Base-by-base conservation (phyloP, 2,797 vertebrate genomes). In the Sternotherus odoratus region DNA sequence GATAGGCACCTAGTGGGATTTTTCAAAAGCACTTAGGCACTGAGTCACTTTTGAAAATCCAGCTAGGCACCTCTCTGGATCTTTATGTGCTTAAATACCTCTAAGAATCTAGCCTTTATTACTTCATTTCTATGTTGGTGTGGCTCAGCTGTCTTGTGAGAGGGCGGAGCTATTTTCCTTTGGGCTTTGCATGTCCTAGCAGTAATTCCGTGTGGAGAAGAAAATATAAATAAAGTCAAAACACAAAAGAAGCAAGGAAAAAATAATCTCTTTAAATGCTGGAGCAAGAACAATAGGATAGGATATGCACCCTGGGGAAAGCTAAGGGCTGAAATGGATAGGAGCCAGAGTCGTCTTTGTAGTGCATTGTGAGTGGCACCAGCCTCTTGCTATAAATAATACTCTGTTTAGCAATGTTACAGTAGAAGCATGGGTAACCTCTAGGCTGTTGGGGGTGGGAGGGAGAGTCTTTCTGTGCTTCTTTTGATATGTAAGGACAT, bases 261-360 rank as follows among this genome's bases (percentile, higher is more conserved):
- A 97, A 97, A 97, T 96, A 97, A 91, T 96, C 96, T 85, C 96
- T 97, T 97, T 95, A 94, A 96, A 96, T 95, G 88, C 94, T 94
- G 94, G 93, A 93, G 95, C 85, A 91, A 96, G 94, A 96, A 97
- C 97, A 97, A 97, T 97, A 90, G 96, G 92, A 77, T 95, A 93
- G 95, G 97, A 95, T 91, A 91, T 72, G 86, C 87, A 12, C 51
- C 94, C 95, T 90, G 89, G 96, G 97, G 97, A 96, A 83, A 82
- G 79, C 80, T 87, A 85, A 24, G 94, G 95, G 88, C 89, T 92
- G 93, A 91, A 88, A 92, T 28, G 28, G 90, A 93, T 92, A 96
- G 95, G 85, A 91, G 78, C 89, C 5, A 1, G 91, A 3, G 88
- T 87, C 78, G 81, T 95, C 93, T 63, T 78, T 36, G 3, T 26